Base-by-base conservation (phyloP, 2,113 vertebrate species). In the Neogobius melanostomus region DNA sequence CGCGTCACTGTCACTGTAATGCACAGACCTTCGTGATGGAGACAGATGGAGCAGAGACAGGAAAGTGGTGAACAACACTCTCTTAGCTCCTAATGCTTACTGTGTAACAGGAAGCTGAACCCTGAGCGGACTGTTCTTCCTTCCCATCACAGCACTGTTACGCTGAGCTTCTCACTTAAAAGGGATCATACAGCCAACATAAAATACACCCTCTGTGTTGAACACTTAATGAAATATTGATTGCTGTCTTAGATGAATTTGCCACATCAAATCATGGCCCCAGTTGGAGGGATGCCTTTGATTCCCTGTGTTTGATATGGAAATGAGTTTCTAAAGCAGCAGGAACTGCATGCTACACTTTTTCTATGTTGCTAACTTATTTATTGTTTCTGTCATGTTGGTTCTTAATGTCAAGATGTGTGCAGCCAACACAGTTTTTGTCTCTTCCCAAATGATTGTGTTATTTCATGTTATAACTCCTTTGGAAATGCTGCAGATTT, bases 201-300 rank as follows among this genome's bases (percentile, higher is more conserved):
- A 76, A 90, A 90, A 89, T 85, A 80, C 72, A 91, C 80, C 77
- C 84, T 85, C 64, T 81, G 82, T 88, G 85, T 87, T 49, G 66
- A 90, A 85, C 81, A 69, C 85, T 89, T 91, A 85, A 90, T 93
- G 86, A 90, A 92, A 91, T 90, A 92, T 92, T 91, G 86, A 93
- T 92, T 87, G 76, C 76, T 76, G 84, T 84, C 86, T 91, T 92
- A 82, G 87, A 86, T 84, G 81, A 90, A 83, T 92, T 90, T 90
- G 87, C 82, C 81, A 86, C 86, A 86, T 90, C 82, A 90, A 87
- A 90, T 89, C 66, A 69, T 65, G 82, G 53, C 77, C 83, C 71
- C 80, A 50, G 86, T 86, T 57, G 75, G 83, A 88, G 74, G 81
- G 67, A 85, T 74, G 86, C 77, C 85, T 92, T 92, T 92, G 90